These are phyloP conservation scores for Lycia hirtaria DNA, from an alignment of 2,888 invertebrate genomes.

Conservation along the genomic window DNA sequence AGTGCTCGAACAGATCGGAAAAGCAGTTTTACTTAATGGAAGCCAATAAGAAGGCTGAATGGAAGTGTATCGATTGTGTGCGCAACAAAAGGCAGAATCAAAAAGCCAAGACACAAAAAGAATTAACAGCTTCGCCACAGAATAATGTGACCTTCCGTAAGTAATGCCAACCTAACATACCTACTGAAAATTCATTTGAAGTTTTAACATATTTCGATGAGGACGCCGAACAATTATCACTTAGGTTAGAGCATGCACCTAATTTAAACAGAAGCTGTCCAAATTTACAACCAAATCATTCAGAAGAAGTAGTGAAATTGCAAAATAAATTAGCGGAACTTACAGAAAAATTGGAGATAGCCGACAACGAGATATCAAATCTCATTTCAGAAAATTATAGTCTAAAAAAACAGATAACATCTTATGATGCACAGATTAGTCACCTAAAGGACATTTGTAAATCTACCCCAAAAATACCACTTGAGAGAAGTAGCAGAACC, in stretches of 20 bases:
- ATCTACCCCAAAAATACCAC: neutral
- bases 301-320: neutral
- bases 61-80: neutral
- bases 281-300: neutral
- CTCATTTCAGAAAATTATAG: neutral
- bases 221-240: neutral
- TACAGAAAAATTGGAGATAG: neutral
- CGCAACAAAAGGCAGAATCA: neutral
- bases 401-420: neutral
- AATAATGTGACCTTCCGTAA: neutral
- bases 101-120: neutral
- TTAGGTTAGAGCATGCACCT: neutral
- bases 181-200: neutral
- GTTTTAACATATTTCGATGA: neutral
- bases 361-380: neutral
- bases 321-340: neutral
- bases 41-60: neutral
- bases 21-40: neutral
- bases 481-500: neutral
- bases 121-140: neutral
- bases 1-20: no score
- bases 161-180: neutral
- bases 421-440: neutral
- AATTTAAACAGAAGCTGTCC: neutral
- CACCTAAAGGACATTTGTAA: neutral